A percentile compares a stretch with the other conserved stretches of the same genome.
Conservation (phyloP, 2,113 vertebrate species). For the Chlorodrepanis virens region DNA sequence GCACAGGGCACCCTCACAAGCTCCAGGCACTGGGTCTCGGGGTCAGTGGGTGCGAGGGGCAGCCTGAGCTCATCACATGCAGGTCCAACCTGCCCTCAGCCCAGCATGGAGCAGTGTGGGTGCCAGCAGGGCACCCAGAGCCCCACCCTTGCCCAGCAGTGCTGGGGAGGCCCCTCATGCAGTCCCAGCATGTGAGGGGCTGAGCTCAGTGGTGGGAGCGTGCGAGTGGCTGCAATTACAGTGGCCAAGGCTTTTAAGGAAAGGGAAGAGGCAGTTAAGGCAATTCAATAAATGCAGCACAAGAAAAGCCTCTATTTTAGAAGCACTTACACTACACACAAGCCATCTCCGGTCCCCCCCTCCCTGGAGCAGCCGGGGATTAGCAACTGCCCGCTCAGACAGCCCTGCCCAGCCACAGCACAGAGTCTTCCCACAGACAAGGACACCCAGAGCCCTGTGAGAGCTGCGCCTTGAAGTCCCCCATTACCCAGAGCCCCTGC, state of each 20-base stretch:
- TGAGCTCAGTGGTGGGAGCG: not conserved
- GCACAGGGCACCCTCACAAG: not conserved
- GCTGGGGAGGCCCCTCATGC: not conserved
- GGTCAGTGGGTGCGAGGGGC: not conserved
- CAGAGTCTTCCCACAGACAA: no score
- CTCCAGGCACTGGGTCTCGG: no score
- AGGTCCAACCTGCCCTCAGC: not conserved
- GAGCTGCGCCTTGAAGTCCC: not conserved
- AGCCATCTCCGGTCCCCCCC: not conserved
- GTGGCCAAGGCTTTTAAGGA: not conserved
- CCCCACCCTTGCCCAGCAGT: fast-evolving
- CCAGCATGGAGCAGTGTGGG: not conserved
- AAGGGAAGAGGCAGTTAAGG: not conserved
- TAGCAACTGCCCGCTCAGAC: not conserved
- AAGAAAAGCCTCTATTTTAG: constrained; percentile 13
- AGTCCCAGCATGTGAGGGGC: fast-evolving
- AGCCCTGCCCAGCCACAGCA: not conserved
- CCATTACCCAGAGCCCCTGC: not conserved
- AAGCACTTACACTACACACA: not conserved
- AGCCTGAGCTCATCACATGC: fast-evolving
- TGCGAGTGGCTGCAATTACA: not conserved
- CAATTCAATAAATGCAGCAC: not conserved
- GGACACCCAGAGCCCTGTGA: not conserved
- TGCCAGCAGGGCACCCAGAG: not conserved
- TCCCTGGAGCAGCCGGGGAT: not conserved